Evolutionary conservation across 2,797 vertebrate genomes (phyloP), one percentile per base, ranked within the genome.

Genomic region (Phoxinus dragarum): DNA sequence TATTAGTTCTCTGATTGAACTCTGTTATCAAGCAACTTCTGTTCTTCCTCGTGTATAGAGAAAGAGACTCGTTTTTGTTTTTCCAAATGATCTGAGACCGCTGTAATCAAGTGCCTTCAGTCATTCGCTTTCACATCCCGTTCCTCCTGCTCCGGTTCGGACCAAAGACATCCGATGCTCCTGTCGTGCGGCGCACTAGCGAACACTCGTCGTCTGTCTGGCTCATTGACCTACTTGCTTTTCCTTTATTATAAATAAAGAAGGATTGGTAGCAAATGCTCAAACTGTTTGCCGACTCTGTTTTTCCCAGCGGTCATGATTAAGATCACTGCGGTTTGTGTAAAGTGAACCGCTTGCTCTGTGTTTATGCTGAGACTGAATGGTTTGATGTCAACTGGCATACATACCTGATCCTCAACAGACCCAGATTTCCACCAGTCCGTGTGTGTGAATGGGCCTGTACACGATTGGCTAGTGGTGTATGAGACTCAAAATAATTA

Each of bases 91-190:
- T 94, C 93, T 94, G 94, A 96, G 93, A 96, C 95, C 92, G 94
- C 94, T 94, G 94, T 95, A 94, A 95, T 95, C 91, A 96, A 95
- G 95, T 96, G 94, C 95, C 95, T 95, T 95, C 92, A 94, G 94
- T 95, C 88, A 87, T 93, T 90, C 90, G 90, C 92, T 77, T 52
- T 75, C 34, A 27, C 80, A 47, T 87, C 82, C 34, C 88, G 88
- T 80, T 87, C 89, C 90, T 90, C 90, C 91, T 67, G 34, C 82
- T 77, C 40, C 89, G 93, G 78, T 94, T 92, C 92, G 95, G 95
- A 96, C 95, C 95, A 96, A 96, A 96, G 95, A 96, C 92, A 90
- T 93, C 88, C 42, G 12, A 82, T 74, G 68, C 71, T 68, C 75
- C 66, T 67, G n/a, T 86, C 40, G 84, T 87, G 88, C 84, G 88